Percentiles rank a stretch among this genome's conserved stretches.
Conservation (phyloP, 2,797 vertebrate genomes). For the Philypnodon macrostomus region DNA sequence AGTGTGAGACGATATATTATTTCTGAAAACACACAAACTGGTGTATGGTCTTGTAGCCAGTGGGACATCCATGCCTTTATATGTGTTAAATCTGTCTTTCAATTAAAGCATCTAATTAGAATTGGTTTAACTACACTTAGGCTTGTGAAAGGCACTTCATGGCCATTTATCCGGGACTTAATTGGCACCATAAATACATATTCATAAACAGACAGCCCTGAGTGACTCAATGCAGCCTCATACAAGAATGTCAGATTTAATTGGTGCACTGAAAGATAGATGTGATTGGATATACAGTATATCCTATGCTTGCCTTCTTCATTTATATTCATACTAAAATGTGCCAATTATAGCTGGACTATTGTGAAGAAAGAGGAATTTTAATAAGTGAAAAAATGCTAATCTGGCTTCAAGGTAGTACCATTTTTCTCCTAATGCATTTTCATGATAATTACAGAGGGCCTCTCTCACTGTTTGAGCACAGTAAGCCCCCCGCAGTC, state of each 20-base stretch:
- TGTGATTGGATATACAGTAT: constrained; percentile 53
- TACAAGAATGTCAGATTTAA: constrained; percentile 70
- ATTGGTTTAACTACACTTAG: constrained; percentile 61
- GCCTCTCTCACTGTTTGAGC: constrained; percentile 14
- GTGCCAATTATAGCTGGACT: constrained; percentile 38
- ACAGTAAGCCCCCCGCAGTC: not conserved
- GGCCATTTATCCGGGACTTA: constrained; percentile 68
- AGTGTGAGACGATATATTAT: constrained; percentile 69
- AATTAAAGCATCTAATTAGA: constrained; percentile 70
- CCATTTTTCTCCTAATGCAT: constrained; percentile 19
- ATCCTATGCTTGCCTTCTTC: constrained; percentile 32
- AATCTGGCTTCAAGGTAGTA: constrained; percentile 31
- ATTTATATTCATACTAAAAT: constrained; percentile 57
- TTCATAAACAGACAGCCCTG: constrained; percentile 63
- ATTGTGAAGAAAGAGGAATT: constrained; percentile 36
- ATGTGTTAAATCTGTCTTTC: constrained; percentile 51
- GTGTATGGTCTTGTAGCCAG: constrained; percentile 42
- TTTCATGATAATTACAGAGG: constrained; percentile 22
- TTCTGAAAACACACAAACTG: constrained; percentile 55
- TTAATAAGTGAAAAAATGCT: constrained; percentile 31
- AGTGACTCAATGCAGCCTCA: constrained; percentile 47
- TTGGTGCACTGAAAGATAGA: constrained; percentile 61
- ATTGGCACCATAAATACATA: constrained; percentile 71
- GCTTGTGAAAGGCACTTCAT: constrained; percentile 61
- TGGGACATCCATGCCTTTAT: constrained; percentile 54